Base-by-base conservation (phyloP, 2,113 vertebrate genomes). In the Cacatua alba region DNA sequence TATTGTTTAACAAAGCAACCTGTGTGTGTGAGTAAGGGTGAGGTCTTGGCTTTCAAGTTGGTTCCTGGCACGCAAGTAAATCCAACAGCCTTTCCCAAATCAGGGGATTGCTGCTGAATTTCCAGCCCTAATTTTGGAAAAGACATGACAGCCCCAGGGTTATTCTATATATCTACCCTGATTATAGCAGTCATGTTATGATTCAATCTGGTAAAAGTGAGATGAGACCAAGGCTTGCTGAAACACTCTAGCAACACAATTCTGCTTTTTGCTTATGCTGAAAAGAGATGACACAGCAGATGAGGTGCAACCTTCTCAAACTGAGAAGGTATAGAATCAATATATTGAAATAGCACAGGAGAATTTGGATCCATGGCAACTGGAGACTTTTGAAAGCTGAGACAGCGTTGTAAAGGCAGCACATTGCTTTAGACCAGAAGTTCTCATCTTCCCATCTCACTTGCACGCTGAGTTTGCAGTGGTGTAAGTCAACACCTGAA, bases 1-100 rank as follows among this genome's bases (percentile, higher is more conserved):
- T 53, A 83, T 67, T 79, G 46, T 82, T 95, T 83, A 92, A 96
- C 94, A 94, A 90, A 93, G 82, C 81, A 68, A 65, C 53, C 78
- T 86, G 9, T 94, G 65, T 82, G 51, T 62, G 60, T 67, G 80
- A 60, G n/a, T 5, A 72, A 69, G 62, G 77, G 79, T 28, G 74
- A 48, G 72, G 62, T 63, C 62, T 82, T 94, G 78, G 70, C 82
- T 95, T 85, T n/a, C 65, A 39, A 4, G 0, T 18, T 29, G 29
- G 19, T 41, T 76, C 62, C 75, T 95, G 81, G 63, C 81, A 74
- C 2, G 17, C 37, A 59, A 85, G 46, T 63, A 89, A 84, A 76
- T 23, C 49, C 55, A 85, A 37, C 20, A 79, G n/a, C 9, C 28
- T 53, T 77, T 69, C 31, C 53, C 37, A 35, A 87, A 9, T 21